Conservation (phyloP, 2,113 vertebrate genomes). For the Takifugu flavidus region DNA sequence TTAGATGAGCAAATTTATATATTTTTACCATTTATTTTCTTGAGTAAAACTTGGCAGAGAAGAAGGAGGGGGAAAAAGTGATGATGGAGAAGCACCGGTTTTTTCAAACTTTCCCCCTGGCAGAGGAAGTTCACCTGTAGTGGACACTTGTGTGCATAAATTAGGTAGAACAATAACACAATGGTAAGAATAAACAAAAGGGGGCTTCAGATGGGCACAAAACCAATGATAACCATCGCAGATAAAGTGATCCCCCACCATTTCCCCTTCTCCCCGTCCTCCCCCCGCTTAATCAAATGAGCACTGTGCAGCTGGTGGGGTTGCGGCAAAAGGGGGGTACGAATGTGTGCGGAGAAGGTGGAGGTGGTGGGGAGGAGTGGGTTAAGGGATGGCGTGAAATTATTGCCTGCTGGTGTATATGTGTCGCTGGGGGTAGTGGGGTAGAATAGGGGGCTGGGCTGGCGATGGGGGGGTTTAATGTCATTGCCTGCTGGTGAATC, state of each 20-base stretch:
- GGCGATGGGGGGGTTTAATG: slow-evolving; percentile 63
- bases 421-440: slow-evolving; percentile 71
- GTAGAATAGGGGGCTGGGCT: slow-evolving; percentile 63
- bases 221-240: slow-evolving; percentile 69
- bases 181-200: slow-evolving; percentile 49
- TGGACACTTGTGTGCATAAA: not conserved
- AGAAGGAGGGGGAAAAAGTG: slow-evolving; percentile 7
- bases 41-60: slow-evolving; percentile 23
- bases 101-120: too few relatives aligned
- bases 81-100: too few relatives aligned
- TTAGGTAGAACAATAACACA: slow-evolving; percentile 30
- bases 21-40: slow-evolving; percentile 13
- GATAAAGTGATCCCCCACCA: slow-evolving; percentile 73
- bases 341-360: slow-evolving; percentile 36
- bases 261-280: slow-evolving; percentile 67
- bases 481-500: slow-evolving; percentile 79
- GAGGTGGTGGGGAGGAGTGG: slow-evolving; percentile 33
- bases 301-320: slow-evolving; percentile 73
- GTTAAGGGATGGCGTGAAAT: slow-evolving; percentile 76
- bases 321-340: slow-evolving; percentile 72
- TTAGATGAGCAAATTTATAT: slow-evolving; percentile 42
- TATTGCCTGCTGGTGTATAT: slow-evolving; percentile 77
- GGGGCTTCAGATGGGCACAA: slow-evolving; percentile 42
- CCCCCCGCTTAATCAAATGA: slow-evolving; percentile 75
- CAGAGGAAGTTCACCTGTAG: too few relatives aligned